Base-by-base conservation (phyloP, 1,140 invertebrate species). In the Aphidius ervi region DNA sequence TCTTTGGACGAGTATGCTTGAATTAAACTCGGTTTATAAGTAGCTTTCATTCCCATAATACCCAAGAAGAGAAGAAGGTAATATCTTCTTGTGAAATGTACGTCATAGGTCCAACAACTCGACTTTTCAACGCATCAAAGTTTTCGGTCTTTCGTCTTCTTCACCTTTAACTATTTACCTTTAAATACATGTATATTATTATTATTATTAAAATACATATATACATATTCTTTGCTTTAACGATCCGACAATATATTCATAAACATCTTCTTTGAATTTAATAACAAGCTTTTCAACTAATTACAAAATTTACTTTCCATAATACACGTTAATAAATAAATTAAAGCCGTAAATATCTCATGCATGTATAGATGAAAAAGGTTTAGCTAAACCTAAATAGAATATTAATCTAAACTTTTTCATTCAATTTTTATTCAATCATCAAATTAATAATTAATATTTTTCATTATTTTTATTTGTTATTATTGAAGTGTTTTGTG, bases 71-170 rank as follows among this genome's bases (percentile, higher is more conserved):
- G 48, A 39, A 53, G 54, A 55, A 49, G 46, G 46, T 52, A 56
- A 61, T 56, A 56, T 10, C 39, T 46, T 50, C 40, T 56, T 56
- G 46, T 10, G 39, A 49, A 46, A 37, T 56, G 46, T 50, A 48
- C 46, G 46, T 10, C 40, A 23, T 9, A 39, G 8, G 49, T 7
- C 49, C 9, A 9, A 39, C 53, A 31, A 56, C 46, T 60, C 53
- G 56, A 56, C 59, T 56, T 61, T 56, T 46, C 40, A 53, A 61
- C 59, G 46, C 59, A 49, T 61, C 48, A 61, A 61, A 61, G 53
- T 61, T 61, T 50, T 45, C 31, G 20, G 42, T 59, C 43, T 39
- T 46, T 39, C 42, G 43, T 37, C 46, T 43, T 31, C 46, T n/a
- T 43, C n/a, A 23, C 9, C 9, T 8, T 31, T 59, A 47, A 43